Evolutionary conservation across 1,140 invertebrate genomes (phyloP).

Genomic region (Euwallacea similis): DNA sequence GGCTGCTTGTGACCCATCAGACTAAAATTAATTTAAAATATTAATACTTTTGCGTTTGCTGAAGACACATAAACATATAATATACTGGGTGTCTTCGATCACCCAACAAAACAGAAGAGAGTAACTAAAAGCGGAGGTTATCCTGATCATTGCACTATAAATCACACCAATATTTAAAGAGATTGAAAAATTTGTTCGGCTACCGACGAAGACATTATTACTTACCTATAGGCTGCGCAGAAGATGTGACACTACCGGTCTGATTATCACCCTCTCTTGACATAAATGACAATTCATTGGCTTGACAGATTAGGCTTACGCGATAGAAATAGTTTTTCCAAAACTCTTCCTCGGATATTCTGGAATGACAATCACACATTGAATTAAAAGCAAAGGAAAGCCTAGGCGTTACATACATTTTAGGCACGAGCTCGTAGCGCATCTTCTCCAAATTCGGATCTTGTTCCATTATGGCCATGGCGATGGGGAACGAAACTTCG

Average conservation of each 20-base stretch:
- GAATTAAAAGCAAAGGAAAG: not conserved
- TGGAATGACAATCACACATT: constrained; percentile 52
- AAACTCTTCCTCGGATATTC: constrained; percentile 97
- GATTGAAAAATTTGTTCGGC: not conserved
- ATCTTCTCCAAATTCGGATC: constrained; percentile 96
- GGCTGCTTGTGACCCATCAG: no score
- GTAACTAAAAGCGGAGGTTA: not conserved
- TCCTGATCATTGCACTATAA: not conserved
- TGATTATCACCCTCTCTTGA: constrained; percentile 56
- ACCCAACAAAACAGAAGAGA: no score
- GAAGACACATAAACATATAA: no score
- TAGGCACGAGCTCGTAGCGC: constrained; percentile 98
- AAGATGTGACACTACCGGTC: constrained; percentile 48
- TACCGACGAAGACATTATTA: not conserved
- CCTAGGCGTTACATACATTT: constrained; percentile 73
- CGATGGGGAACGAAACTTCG: constrained; percentile 86
- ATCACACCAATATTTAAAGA: not conserved
- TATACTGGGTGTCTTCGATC: no score
- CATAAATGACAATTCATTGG: constrained; percentile 80
- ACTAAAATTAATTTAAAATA: no score
- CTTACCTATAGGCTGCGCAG: constrained; percentile 54
- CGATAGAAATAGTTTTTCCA: constrained; percentile 99
- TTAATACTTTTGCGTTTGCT: no score
- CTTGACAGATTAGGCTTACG: constrained; percentile 96
- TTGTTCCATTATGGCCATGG: constrained; percentile 89